Percentiles rank a stretch among this genome's conserved stretches.
phyloP scores from a whole-genome alignment of 1,140 invertebrate species.

The Zaprionus camerounensis region DNA sequence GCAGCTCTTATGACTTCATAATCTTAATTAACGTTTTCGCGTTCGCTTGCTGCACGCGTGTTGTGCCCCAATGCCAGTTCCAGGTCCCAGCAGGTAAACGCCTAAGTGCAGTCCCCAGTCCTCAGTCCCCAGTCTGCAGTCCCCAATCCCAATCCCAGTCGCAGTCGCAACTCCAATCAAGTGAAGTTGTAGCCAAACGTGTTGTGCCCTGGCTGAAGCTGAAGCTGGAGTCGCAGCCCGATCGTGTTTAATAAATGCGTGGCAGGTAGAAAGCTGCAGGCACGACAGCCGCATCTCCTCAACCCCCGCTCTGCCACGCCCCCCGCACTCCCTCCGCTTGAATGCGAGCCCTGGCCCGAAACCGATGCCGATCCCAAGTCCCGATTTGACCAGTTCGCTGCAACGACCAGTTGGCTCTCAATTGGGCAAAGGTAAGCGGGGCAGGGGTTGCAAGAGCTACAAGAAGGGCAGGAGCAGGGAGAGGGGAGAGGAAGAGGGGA shows the following conservation, averaged over 20 bases:
- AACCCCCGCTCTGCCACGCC: neutral
- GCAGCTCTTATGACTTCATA: slow-evolving; percentile 84
- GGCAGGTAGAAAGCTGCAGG: slow-evolving; percentile 66
- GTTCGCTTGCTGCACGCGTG: slow-evolving; percentile 61
- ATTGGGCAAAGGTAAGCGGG: slow-evolving; percentile 11
- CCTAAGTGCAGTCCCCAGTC: slow-evolving; percentile 40
- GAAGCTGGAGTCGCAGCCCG: slow-evolving; percentile 5
- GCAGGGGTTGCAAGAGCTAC: neutral
- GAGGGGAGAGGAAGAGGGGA: neutral
- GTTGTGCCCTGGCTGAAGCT: slow-evolving; percentile 38
- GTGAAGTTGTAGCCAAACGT: slow-evolving; percentile 72
- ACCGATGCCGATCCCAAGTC: slow-evolving; percentile 17
- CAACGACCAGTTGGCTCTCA: slow-evolving; percentile 64
- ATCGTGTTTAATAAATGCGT: slow-evolving; percentile 77
- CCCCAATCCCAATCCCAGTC: slow-evolving; percentile 27
- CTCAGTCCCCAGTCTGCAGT: slow-evolving; percentile 6
- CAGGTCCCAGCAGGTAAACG: slow-evolving; percentile 46
- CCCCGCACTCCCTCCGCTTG: neutral
- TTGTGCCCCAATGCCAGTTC: neutral
- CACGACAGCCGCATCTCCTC: slow-evolving; percentile 13
- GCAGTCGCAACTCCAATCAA: slow-evolving; percentile 62
- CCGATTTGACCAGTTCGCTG: slow-evolving; percentile 45
- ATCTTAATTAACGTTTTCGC: slow-evolving; percentile 84
- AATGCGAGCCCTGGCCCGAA: neutral
- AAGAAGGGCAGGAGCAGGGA: neutral